A percentile compares a stretch with the other conserved stretches of the same genome.
These are phyloP conservation scores for Andrena haemorrhoa DNA, from an alignment of 2,888 invertebrate species.

Conservation along the genomic window DNA sequence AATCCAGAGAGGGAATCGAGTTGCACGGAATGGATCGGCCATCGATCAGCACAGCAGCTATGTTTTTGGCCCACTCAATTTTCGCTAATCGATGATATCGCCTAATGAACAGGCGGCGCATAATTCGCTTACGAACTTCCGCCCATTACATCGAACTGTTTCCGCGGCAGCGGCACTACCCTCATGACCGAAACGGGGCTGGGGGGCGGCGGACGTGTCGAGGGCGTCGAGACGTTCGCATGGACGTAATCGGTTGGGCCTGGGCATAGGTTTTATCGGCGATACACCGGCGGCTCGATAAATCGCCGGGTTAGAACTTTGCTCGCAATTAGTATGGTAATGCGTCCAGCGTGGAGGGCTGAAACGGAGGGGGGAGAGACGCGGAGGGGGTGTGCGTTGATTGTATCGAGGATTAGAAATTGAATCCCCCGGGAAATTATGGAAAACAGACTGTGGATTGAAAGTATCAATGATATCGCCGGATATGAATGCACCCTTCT, in stretches of 20 bases:
- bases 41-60: neutral
- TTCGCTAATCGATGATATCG: constrained; percentile 32
- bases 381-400: constrained; percentile 1
- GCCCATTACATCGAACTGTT: constrained; percentile 47
- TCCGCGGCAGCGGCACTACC: constrained; percentile 26
- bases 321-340: constrained; percentile 81
- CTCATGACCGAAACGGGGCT: neutral
- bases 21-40: neutral
- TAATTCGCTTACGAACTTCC: constrained; percentile 47
- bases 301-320: constrained; percentile 75
- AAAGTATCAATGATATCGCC: neutral
- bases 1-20: no score
- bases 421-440: constrained; percentile 22
- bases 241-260: constrained; percentile 59
- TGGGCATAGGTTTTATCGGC: constrained; percentile 71
- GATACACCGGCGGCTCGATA: constrained; percentile 72
- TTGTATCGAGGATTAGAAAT: constrained; percentile 42
- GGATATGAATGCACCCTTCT: no score
- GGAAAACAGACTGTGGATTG: constrained; percentile 1
- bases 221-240: constrained; percentile 45
- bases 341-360: constrained; percentile 42
- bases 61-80: constrained; percentile 28
- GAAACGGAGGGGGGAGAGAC: neutral
- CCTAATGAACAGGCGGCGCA: constrained; percentile 43
- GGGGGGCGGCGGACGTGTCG: constrained; percentile 1